Evolutionary conservation across 2,113 vertebrate species (phyloP).

Genomic region (Drymodes brunneopygia): DNA sequence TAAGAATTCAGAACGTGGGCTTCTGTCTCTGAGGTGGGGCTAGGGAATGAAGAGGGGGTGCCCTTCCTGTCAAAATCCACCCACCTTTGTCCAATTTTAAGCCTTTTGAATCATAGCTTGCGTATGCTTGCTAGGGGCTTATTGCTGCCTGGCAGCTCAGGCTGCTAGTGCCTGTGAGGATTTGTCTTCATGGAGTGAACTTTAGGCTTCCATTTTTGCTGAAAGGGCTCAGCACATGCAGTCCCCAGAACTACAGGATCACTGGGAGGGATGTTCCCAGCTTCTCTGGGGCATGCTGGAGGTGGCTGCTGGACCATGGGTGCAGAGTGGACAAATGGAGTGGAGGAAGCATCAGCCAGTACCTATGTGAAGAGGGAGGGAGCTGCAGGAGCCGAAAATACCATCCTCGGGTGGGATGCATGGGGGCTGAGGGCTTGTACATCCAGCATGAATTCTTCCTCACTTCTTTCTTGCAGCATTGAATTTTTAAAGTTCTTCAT

Average conservation of each 20-base stretch:
- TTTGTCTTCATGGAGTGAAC: not conserved
- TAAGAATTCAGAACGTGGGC: not conserved
- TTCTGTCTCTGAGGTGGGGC: not conserved
- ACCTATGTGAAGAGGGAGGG: not conserved
- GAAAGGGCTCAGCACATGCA: not conserved
- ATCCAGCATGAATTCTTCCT: not conserved
- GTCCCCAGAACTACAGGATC: not conserved
- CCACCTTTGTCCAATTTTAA: not conserved
- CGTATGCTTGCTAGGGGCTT: not conserved
- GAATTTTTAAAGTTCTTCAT: not conserved
- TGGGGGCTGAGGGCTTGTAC: not conserved
- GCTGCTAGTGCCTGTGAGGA: not conserved
- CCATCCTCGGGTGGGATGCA: not conserved
- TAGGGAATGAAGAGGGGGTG: not conserved
- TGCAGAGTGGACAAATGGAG: accelerated
- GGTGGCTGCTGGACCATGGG: not conserved
- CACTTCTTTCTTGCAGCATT: not conserved
- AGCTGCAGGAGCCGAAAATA: not conserved
- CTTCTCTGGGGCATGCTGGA: accelerated
- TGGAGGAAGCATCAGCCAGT: not conserved
- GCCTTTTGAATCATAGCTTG: not conserved
- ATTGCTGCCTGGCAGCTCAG: not conserved
- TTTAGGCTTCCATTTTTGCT: not conserved
- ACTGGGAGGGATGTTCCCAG: not conserved
- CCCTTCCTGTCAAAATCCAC: not conserved